Conservation (phyloP, 2,888 invertebrate genomes). For the Ceratothoa steindachneri region DNA sequence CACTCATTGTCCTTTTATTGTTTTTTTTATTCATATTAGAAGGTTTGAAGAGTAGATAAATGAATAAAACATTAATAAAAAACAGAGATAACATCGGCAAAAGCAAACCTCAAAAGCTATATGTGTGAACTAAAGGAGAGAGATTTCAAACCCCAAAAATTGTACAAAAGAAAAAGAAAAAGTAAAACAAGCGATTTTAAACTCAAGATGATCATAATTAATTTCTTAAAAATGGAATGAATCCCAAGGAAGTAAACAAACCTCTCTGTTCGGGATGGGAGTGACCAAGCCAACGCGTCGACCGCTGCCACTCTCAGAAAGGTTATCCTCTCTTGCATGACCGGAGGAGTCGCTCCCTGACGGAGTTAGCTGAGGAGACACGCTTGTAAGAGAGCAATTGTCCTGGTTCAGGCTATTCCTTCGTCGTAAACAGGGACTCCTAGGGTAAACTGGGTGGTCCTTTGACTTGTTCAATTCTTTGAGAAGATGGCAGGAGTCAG, state of each 20-base stretch:
- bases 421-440: not conserved
- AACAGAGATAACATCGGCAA: no score
- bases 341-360: slow-evolving; percentile 28
- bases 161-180: no score
- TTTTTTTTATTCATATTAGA: no score
- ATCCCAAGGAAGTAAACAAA: not conserved
- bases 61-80: no score
- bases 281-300: not conserved
- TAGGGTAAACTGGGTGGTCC: not conserved
- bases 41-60: no score
- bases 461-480: not conserved
- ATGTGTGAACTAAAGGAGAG: no score
- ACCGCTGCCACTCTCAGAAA: not conserved
- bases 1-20: no score
- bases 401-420: not conserved
- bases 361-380: slow-evolving; percentile 19
- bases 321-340: not conserved
- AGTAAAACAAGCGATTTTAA: no score
- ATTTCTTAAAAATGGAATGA: no score
- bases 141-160: no score
- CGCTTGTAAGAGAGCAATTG: slow-evolving; percentile 9
- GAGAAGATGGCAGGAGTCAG: not conserved
- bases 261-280: not conserved
- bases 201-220: no score
- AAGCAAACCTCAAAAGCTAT: no score